Evolutionary conservation across 2,797 vertebrate species (phyloP), one percentile per base, ranked within the genome.

Genomic region (Hephaestus fuliginosus): DNA sequence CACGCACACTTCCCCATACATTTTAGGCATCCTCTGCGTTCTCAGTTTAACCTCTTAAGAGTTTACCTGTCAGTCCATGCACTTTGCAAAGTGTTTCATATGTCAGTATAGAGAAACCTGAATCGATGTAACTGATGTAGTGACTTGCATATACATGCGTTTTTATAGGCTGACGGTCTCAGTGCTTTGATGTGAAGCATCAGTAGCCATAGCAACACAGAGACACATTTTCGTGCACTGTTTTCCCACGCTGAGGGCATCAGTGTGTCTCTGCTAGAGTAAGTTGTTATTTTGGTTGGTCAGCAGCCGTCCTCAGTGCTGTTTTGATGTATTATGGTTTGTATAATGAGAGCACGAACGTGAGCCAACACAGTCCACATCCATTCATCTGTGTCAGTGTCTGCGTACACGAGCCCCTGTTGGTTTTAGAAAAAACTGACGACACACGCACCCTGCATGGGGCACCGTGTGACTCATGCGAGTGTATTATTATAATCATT

Each of bases 161-260:
- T 60, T 81, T 72, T 64, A 55, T 25, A 25, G 33, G 7, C 33
- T 36, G 33, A 36, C 33, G 33, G 46, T 33, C 53, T 73, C 60
- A 0, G 3, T 52, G 64, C 76, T 73, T 69, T 70, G 36, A 49
- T 74, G 62, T 64, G 76, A 75, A 56, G 52, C 82, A 65, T 88
- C 67, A 30, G 88, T 89, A 66, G 65, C 80, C 86, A 81, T 91
- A 73, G 89, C 83, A 92, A 88, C 92, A 80, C 73, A 18, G 51
- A 74, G 28, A 55, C 82, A 80, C 80, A 62, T 57, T 74, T 82
- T 68, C 49, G 67, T 62, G 73, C 80, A 80, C 52, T 63, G n/a
- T 25, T 69, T 69, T 83, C 61, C 65, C 78, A 82, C 71, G 43
- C 60, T 56, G 62, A 63, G 39, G 55, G 25, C 71, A 66, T 36